A percentile compares a stretch with the other conserved stretches of the same genome.
Conservation (phyloP, 92 coral and sea anemone species). For the Zoanthus sansibaricus region DNA sequence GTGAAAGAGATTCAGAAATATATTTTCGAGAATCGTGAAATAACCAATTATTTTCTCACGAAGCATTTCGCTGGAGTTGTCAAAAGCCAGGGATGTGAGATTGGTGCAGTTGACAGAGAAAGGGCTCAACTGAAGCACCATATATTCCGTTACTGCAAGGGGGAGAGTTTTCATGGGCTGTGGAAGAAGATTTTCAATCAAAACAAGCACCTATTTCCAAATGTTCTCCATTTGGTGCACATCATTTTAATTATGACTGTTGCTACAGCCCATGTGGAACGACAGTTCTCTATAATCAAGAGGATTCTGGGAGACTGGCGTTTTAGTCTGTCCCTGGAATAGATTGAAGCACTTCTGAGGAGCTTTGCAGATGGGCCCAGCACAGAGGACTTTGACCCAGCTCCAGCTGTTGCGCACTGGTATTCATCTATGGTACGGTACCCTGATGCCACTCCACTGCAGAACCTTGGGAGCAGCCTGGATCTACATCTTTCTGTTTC, state of each 20-base stretch:
- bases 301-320: slow-evolving; percentile 60
- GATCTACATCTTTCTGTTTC: slow-evolving; percentile 34
- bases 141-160: slow-evolving; percentile 15
- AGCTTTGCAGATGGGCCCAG: slow-evolving; percentile 45
- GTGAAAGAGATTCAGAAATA: too few species aligned
- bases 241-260: slow-evolving; percentile 46
- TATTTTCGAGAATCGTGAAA: too few species aligned
- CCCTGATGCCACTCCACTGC: slow-evolving; percentile 37
- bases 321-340: slow-evolving; percentile 43
- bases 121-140: slow-evolving; percentile 46
- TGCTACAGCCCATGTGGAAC: slow-evolving; percentile 48
- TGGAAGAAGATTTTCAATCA: slow-evolving; percentile 46
- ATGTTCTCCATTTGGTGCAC: slow-evolving; percentile 40
- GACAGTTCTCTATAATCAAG: slow-evolving; percentile 47
- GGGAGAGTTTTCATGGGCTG: slow-evolving; percentile 32
- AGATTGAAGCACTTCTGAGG: slow-evolving; percentile 42
- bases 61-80: slow-evolving; percentile 24
- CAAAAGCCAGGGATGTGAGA: slow-evolving; percentile 35
- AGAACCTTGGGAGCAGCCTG: slow-evolving; percentile 32
- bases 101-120: slow-evolving; percentile 29
- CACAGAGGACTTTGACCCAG: slow-evolving; percentile 48
- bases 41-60: background rate
- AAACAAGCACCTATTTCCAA: slow-evolving; percentile 36
- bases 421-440: too few species aligned
- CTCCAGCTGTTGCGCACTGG: slow-evolving; percentile 36